Evolutionary conservation across 2,113 vertebrate species (phyloP), one percentile per base, ranked within the genome.

Genomic region (Lepus europaeus): DNA sequence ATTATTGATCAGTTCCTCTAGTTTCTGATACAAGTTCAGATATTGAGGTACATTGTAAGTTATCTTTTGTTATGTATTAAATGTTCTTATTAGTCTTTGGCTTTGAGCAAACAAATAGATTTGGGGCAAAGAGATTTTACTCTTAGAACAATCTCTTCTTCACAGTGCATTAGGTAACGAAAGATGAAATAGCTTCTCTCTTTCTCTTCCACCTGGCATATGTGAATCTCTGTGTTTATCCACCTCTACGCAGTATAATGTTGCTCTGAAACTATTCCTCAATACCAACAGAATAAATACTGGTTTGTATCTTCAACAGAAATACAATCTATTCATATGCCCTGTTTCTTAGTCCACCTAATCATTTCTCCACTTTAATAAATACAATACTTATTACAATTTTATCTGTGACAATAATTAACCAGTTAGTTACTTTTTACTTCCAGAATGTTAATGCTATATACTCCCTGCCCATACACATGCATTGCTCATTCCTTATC

Each of bases 131-230:
- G 16, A 87, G 10, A 31, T 45, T 51, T 72, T 79, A 3, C 7
- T 81, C 6, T 92, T 56, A 74, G 33, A 94, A 49, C 49, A 92
- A 70, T 63, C 6, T 27, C 29, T 59, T 95, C 36, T 17, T 69
- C 5, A 12, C 36, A 7, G 14, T 33, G 19, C 11, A 16, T 9
- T 63, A 76, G 10, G 10, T 20, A 74, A 39, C 69, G 72, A 53
- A 4, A 19, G 27, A 61, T 25, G 39, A 49, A 16, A 9, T 0
- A 9, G 27, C 1, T 4, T 22, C 7, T 1, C 2, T 14, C 33
- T 36, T 22, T 39, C 51, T 56, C 19, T 3, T 4, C 53, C 3
- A 13, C 5, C 16, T 10, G 16, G 22, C 6, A 8, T 20, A 3
- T 23, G n/a, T 22, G 29, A 70, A 64, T 23, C 4, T 63, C 31